These are phyloP conservation scores for Boloria selene DNA, from an alignment of 2,888 invertebrate species.

Conservation along the genomic window DNA sequence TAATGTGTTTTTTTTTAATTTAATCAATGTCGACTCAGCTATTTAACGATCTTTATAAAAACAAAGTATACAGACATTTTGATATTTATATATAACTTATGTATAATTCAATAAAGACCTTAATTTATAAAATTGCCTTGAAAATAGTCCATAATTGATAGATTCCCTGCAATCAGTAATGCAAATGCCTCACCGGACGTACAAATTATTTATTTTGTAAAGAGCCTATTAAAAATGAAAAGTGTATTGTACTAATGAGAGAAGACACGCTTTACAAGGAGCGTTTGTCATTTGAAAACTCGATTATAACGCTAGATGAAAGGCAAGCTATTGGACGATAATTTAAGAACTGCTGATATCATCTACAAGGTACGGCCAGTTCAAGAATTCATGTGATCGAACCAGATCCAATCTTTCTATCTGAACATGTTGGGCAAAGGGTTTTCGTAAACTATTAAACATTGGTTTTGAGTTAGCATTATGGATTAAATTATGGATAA, in stretches of 20 bases:
- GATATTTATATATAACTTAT: too few relatives aligned
- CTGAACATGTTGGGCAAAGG: conserved; percentile 4
- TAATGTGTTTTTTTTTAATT: too few relatives aligned
- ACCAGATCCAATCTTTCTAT: conserved; percentile 9
- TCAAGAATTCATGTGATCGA: conserved; percentile 77
- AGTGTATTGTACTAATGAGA: conserved; percentile 12
- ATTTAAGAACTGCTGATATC: conserved; percentile 80
- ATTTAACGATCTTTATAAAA: too few relatives aligned
- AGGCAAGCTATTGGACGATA: conserved; percentile 73
- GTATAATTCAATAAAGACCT: too few relatives aligned
- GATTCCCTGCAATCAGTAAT: background rate
- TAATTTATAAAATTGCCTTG: too few relatives aligned
- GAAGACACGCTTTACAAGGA: conserved; percentile 21
- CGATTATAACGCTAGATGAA: conserved; percentile 46
- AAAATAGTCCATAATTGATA: too few relatives aligned
- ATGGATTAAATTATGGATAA: too few relatives aligned
- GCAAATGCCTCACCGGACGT: background rate
- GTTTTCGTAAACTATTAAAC: conserved; percentile 4
- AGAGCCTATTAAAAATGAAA: background rate
- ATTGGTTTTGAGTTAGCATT: background rate
- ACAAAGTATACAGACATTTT: too few relatives aligned
- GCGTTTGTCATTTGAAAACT: conserved; percentile 47
- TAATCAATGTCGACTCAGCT: too few relatives aligned
- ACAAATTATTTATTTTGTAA: conserved; percentile 4
- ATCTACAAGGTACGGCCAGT: conserved; percentile 78